Base-by-base conservation (phyloP, 2,113 vertebrate species). In the Strigops habroptila region DNA sequence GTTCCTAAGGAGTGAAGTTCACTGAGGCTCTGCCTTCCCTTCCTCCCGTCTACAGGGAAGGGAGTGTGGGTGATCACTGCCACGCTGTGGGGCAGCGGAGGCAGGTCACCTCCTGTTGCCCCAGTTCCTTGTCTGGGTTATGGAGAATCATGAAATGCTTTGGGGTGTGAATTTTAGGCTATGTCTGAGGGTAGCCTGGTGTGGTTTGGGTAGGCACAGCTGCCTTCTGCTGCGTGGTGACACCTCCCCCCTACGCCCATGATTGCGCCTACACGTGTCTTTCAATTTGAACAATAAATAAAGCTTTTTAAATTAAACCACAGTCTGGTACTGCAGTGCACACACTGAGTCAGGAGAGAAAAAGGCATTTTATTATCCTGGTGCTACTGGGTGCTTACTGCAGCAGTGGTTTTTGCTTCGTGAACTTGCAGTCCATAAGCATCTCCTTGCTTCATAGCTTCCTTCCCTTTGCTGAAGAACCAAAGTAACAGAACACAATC, bases 21-120 rank as follows among this genome's bases (percentile, higher is more conserved):
- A 4, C 6, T 12, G 43, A 30, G 60, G 37, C 30, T 77, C 22
- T 25, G 10, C 60, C 12, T 43, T 35, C 17, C 8, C 30, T 68
- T 6, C 33, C 31, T 53, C 44, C 10, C 2, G 14, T 0, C 0
- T 18, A 18, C 23, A 35, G 80, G 30, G 24, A 35, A 9, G 62
- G 13, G 51, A 25, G 4, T n/a, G 48, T 23, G 14, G 14, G 24
- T 3, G 2, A 17, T 78, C 15, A 0, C 25, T 49, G 0, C 44
- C 19, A 4, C 0, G 0, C 8, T 1, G 1, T 33, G 71, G 12
- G 7, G 7, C 31, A 10, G 27, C 18, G n/a, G 10, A 35, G 30
- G 37, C 27, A 2, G 10, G 41, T 68, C 21, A 24, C 27, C 35
- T 49, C 2, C 1, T 1, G 2, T 53, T 49, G 27, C 59, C 74